Evolutionary conservation across 1,140 invertebrate species (phyloP).

Genomic region (Patella vulgata): DNA sequence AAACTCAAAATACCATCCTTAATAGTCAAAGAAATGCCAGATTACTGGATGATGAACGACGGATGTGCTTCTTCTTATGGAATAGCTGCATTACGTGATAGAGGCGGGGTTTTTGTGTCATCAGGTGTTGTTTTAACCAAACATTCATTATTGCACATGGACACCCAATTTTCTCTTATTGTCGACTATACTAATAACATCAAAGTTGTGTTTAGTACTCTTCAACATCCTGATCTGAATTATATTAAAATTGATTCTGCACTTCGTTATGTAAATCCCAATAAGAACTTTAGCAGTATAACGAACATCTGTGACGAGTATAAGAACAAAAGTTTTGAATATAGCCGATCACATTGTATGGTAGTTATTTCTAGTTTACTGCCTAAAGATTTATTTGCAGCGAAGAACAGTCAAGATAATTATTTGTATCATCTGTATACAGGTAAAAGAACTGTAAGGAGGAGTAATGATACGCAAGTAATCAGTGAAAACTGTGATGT

Average conservation of each 20-base stretch:
- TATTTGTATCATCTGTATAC: neutral
- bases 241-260: too few species aligned
- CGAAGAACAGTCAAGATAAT: neutral
- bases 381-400: neutral
- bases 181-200: neutral
- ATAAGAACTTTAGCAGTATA: too few species aligned
- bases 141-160: constrained; percentile 19
- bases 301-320: too few species aligned
- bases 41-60: constrained; percentile 23
- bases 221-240: neutral
- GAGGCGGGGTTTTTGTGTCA: constrained; percentile 46
- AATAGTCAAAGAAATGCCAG: constrained; percentile 23
- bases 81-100: constrained; percentile 39
- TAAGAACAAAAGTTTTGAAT: too few species aligned
- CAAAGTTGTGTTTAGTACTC: neutral
- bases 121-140: constrained; percentile 36
- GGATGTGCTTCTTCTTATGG: constrained; percentile 35
- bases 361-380: too few species aligned
- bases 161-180: constrained; percentile 17
- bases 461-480: too few species aligned
- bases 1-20: constrained; percentile 32
- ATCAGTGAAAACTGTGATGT: too few species aligned
- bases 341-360: neutral
- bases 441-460: neutral
- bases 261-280: too few species aligned